phyloP scores from a whole-genome alignment of 2,113 vertebrate genomes.

The Edolisoma coerulescens region DNA sequence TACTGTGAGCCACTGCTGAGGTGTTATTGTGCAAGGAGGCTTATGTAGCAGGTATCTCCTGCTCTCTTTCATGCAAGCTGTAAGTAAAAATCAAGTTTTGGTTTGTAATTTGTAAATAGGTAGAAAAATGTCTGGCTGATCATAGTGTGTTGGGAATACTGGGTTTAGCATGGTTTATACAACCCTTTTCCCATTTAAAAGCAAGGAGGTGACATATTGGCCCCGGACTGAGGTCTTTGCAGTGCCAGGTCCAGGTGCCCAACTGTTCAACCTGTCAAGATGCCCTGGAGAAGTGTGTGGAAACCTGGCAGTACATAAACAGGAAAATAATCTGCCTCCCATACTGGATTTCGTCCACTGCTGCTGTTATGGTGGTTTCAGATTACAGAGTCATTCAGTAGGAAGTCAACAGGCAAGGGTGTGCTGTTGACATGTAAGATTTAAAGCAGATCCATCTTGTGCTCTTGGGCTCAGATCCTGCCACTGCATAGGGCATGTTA shows the following conservation, averaged over 20 bases:
- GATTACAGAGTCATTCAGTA: slow-evolving; percentile 19
- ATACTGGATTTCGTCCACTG: neutral
- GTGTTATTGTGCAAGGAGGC: neutral
- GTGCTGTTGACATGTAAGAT: slow-evolving; percentile 5
- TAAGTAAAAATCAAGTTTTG: neutral
- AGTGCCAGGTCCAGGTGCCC: neutral
- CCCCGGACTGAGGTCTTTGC: fast-evolving
- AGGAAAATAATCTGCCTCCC: neutral
- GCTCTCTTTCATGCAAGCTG: neutral
- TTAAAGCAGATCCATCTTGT: slow-evolving; percentile 14
- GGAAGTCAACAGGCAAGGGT: slow-evolving; percentile 16
- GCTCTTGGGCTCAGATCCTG: neutral
- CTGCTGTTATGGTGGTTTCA: slow-evolving; percentile 10
- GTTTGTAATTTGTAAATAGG: neutral
- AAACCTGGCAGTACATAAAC: neutral
- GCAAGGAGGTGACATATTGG: neutral
- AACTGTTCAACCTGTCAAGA: neutral
- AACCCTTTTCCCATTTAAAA: neutral
- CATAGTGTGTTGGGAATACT: neutral
- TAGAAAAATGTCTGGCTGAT: neutral
- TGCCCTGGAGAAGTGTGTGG: neutral
- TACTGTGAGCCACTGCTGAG: neutral
- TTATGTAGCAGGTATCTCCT: neutral
- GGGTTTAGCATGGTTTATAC: neutral
- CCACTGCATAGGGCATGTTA: neutral